These are phyloP conservation scores for Philaethria dido DNA, from an alignment of 2,888 invertebrate genomes.

Conservation along the genomic window DNA sequence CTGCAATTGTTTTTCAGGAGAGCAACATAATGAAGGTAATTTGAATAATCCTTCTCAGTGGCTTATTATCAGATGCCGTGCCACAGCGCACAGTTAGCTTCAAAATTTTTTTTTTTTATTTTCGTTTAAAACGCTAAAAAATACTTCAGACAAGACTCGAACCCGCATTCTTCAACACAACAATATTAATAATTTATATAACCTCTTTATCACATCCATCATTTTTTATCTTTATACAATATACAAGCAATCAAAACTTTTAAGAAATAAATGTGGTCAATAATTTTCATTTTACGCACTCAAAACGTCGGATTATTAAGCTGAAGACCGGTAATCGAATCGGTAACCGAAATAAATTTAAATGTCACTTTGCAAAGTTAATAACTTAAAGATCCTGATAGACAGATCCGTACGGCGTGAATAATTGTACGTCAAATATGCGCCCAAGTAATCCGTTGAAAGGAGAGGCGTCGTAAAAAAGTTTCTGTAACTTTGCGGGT, in stretches of 20 bases:
- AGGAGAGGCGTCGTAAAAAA: constrained; percentile 22
- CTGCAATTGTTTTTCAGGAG: too few species aligned
- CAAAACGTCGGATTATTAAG: constrained; percentile 24
- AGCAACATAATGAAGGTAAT: too few species aligned
- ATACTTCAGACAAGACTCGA: not conserved
- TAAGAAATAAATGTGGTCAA: not conserved
- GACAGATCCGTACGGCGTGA: constrained; percentile 49
- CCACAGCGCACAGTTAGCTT: too few species aligned
- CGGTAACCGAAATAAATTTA: constrained; percentile 36
- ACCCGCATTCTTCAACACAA: not conserved
- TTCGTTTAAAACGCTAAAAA: too few species aligned
- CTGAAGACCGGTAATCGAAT: constrained; percentile 25
- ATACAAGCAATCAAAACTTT: not conserved
- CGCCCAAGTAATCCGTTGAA: constrained; percentile 23
- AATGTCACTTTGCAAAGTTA: constrained; percentile 45
- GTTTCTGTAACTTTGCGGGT: constrained; percentile 26
- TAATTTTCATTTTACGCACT: not conserved
- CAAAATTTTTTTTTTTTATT: too few species aligned
- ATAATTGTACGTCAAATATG: constrained; percentile 55
- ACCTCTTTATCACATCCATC: not conserved
- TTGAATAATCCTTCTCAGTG: too few species aligned
- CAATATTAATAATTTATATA: not conserved
- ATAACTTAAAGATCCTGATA: constrained; percentile 46
- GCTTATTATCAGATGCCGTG: too few species aligned
- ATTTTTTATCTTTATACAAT: not conserved